These are phyloP conservation scores for Staurois parvus DNA, from an alignment of 2,797 vertebrate genomes.

Conservation along the genomic window DNA sequence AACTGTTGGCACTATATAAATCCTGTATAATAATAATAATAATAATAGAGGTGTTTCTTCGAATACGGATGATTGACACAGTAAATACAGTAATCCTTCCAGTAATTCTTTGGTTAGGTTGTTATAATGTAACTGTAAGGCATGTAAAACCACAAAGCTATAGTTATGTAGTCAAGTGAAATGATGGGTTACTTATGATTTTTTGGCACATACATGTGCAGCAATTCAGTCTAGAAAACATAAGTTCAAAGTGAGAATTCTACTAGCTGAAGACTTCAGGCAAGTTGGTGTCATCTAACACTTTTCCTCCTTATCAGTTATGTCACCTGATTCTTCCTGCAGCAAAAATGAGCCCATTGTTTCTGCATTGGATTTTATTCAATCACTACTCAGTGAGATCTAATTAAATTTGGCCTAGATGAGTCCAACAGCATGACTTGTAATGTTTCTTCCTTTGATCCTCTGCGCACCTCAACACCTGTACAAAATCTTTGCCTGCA, in stretches of 20 bases:
- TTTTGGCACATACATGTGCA: constrained; percentile 13
- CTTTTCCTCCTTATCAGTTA: not conserved
- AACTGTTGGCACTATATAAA: too few relatives aligned
- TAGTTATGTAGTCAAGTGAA: constrained; percentile 30
- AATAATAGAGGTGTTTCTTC: not conserved
- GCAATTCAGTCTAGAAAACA: not conserved
- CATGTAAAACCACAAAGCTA: constrained; percentile 23
- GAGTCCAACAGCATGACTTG: not conserved
- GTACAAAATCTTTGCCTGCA: not conserved
- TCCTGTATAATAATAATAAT: too few relatives aligned
- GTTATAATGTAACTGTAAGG: constrained; percentile 25
- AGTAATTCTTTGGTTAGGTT: constrained; percentile 37
- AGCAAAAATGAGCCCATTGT: not conserved
- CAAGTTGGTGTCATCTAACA: constrained; percentile 3
- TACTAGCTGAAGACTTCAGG: not conserved
- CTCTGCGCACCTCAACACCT: not conserved
- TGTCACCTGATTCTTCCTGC: not conserved
- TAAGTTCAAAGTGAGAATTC: constrained; percentile 26
- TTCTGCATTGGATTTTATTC: not conserved
- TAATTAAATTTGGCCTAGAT: not conserved
- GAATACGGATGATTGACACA: not conserved
- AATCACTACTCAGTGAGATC: constrained; percentile 1
- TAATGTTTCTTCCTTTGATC: not conserved
- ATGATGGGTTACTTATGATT: constrained; percentile 33
- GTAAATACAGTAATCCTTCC: constrained; percentile 5